A percentile compares a stretch with the other conserved stretches of the same genome.
Conservation (phyloP, 2,888 invertebrate species). For the Calameuta filiformis region DNA sequence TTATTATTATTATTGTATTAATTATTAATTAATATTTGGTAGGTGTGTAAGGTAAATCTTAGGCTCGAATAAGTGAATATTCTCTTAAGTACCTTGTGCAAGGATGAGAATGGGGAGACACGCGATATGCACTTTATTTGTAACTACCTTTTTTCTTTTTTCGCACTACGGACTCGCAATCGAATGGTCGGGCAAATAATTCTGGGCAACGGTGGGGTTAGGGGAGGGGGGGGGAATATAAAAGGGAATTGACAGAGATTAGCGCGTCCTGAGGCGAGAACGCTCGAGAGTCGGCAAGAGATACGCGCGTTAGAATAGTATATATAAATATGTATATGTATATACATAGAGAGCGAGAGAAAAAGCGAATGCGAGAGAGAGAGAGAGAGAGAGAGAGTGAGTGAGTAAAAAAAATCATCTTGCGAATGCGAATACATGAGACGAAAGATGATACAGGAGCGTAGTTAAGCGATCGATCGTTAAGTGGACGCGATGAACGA, state of each 20-base stretch:
- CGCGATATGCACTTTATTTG: background rate
- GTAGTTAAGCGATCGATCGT: too few relatives aligned
- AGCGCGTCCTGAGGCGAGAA: background rate
- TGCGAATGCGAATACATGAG: too few relatives aligned
- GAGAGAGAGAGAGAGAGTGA: too few relatives aligned
- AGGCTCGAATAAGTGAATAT: slow-evolving; percentile 51
- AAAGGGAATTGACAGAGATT: background rate
- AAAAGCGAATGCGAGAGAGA: too few relatives aligned
- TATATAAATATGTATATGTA: too few relatives aligned
- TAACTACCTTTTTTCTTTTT: slow-evolving; percentile 6
- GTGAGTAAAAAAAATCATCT: too few relatives aligned
- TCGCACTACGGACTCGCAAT: background rate
- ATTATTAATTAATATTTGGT: slow-evolving; percentile 55
- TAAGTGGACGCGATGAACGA: background rate
- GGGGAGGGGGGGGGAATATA: background rate
- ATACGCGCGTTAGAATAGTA: background rate
- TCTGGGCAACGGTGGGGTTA: background rate
- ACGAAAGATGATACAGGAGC: too few relatives aligned
- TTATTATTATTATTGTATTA: slow-evolving; percentile 52
- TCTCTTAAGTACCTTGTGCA: slow-evolving; percentile 61
- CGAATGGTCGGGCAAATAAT: background rate
- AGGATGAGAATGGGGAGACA: slow-evolving; percentile 25
- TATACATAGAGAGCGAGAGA: too few relatives aligned
- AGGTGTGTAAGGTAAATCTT: slow-evolving; percentile 57
- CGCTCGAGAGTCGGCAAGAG: background rate